phyloP scores from a whole-genome alignment of 2,113 vertebrate genomes.

The Ardeotis arabs region DNA sequence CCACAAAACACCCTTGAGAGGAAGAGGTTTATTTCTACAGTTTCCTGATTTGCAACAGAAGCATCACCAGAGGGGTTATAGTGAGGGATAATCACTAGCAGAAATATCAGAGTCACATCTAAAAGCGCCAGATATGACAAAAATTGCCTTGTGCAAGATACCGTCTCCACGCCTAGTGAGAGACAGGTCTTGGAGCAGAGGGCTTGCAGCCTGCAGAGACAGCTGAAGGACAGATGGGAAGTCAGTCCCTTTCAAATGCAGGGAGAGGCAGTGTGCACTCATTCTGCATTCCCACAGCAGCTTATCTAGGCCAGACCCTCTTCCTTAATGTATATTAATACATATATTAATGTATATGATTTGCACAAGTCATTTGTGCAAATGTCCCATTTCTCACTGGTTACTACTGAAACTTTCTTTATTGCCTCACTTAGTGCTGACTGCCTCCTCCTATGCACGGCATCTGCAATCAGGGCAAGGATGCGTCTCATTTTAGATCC shows the following conservation, averaged over 20 bases:
- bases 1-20: neutral
- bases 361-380: neutral
- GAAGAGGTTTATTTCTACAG: slow-evolving; percentile 25
- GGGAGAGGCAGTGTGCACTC: neutral
- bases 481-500: neutral
- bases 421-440: accelerated
- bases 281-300: neutral
- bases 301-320: neutral
- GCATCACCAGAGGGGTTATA: neutral
- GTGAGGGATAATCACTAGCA: neutral
- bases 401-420: neutral
- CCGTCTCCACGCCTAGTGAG: neutral
- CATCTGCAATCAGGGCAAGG: neutral
- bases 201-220: neutral
- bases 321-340: neutral
- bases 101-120: neutral
- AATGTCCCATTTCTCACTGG: neutral
- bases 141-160: neutral
- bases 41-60: slow-evolving; percentile 30
- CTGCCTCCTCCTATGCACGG: neutral
- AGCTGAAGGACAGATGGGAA: neutral
- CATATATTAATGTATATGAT: too few species aligned
- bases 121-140: neutral
- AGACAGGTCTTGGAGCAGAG: neutral
- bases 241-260: neutral